Evolutionary conservation across 1,140 invertebrate genomes (phyloP).

Genomic region (Hylaeus anthracinus): DNA sequence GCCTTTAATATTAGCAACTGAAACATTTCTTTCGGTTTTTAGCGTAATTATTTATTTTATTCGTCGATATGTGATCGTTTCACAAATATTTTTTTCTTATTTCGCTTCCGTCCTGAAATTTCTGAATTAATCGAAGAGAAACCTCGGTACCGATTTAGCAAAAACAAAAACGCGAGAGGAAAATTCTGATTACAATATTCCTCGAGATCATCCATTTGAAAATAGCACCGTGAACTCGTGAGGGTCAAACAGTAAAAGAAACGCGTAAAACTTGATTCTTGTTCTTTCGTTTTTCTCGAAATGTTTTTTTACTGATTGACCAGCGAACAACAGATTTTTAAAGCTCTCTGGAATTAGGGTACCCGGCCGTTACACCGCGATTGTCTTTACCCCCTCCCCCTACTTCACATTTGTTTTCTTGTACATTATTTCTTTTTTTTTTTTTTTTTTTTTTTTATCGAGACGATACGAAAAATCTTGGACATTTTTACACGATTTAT

Average conservation of each 20-base stretch:
- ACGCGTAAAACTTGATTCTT: not conserved
- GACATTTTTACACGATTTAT: slow-evolving; percentile 59
- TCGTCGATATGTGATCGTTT: too few relatives aligned
- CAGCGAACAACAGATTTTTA: slow-evolving; percentile 22
- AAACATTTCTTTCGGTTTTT: not conserved
- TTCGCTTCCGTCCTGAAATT: not conserved
- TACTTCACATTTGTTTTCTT: slow-evolving; percentile 20
- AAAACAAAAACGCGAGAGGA: not conserved
- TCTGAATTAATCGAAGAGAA: not conserved
- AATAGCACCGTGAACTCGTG: not conserved
- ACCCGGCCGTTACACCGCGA: not conserved
- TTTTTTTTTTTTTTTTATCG: slow-evolving; percentile 32
- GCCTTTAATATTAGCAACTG: not conserved
- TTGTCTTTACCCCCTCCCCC: not conserved
- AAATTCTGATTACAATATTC: slow-evolving; percentile 4
- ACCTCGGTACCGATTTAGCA: not conserved
- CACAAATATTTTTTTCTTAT: not conserved
- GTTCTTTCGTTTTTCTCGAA: not conserved
- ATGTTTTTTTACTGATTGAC: slow-evolving; percentile 44
- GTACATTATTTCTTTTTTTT: not conserved
- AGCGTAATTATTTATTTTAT: too few relatives aligned
- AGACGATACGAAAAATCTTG: slow-evolving; percentile 32
- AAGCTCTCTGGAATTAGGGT: slow-evolving; percentile 11
- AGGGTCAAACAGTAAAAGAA: slow-evolving; percentile 22
- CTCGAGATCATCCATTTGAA: not conserved